A percentile compares a stretch with the other conserved stretches of the same genome.
These are phyloP conservation scores for Helobdella robusta DNA, from an alignment of 2,888 invertebrate species.

Conservation along the genomic window DNA sequence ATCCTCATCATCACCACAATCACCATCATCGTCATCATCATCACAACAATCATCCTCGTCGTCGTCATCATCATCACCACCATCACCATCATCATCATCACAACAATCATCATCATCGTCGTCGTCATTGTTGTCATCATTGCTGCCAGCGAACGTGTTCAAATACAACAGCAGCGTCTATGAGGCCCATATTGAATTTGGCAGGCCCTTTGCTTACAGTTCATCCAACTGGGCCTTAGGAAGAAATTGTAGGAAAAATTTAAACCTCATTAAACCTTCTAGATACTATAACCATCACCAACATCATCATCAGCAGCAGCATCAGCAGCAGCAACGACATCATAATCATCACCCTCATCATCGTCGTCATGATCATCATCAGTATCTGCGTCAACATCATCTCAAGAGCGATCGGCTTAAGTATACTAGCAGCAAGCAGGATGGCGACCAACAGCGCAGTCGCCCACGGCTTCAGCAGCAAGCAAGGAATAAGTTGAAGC, in stretches of 20 bases:
- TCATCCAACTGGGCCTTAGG: constrained; percentile 32
- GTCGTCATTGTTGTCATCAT: constrained; percentile 3
- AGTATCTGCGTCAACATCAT: no score
- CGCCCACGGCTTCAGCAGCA: no score
- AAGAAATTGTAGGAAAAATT: constrained; percentile 30
- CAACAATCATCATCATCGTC: not conserved
- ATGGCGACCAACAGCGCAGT: no score
- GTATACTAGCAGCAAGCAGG: no score
- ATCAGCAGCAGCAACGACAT: no score
- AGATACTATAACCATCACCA: no score
- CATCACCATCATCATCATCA: not conserved
- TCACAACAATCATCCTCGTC: not conserved
- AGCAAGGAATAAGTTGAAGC: no score
- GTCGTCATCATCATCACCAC: constrained; percentile 3
- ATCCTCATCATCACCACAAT: not conserved
- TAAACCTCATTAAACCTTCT: constrained; percentile 25
- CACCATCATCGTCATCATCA: constrained; percentile 1
- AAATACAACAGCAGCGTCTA: constrained; percentile 23
- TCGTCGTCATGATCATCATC: no score
- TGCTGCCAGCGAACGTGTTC: not conserved
- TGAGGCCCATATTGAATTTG: constrained; percentile 35
- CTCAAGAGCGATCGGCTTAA: no score
- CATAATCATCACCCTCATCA: no score
- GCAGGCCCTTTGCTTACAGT: constrained; percentile 37
- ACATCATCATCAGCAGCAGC: no score